Evolutionary conservation across 2,888 invertebrate species (phyloP), one percentile per base, ranked within the genome.

Genomic region (Calameuta pallipes): DNA sequence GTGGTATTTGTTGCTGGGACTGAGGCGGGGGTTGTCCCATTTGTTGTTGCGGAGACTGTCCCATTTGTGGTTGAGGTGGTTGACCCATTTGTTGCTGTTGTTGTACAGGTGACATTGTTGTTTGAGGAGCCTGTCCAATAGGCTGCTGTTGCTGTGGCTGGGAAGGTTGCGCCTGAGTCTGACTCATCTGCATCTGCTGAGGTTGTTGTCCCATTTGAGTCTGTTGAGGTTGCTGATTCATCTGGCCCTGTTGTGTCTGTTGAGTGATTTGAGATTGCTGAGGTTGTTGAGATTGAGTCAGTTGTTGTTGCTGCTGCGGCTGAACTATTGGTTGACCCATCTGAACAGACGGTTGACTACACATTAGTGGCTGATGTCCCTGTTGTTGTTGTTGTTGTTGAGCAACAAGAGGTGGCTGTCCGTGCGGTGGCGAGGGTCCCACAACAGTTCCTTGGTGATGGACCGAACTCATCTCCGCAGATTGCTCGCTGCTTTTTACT

Each of bases 381-480:
- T 85, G 84, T 73, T 85, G 88, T 68, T 83, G 82, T 70, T 81
- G 33, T 31, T 31, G 31, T 31, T 31, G 31, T 31, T 31, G 82
- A 68, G 76, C 81, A 4, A 81, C 70, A 11, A 81, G 75, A 15
- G 82, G 73, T 41, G 81, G 80, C 34, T 74, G 74, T 33, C 31
- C 33, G 70, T 70, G 70, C 33, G 70, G 78, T 41, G 41, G 75
- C 69, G 78, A 75, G 4, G 75, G 11, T n/a, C 37, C 71, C 35
- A 69, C 34, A 11, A 73, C 37, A 11, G 75, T 74, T 35, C 76
- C 76, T 13, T 76, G 13, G 76, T 84, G 84, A 56, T 84, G 87
- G 9, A 81, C 85, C 37, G 86, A 81, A 79, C 83, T 87, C 11
- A 89, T 83, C 69, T 90, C 90, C 13, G 84, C 73, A 69, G 81